Conservation (phyloP, 2,888 invertebrate species). For the Ophion ventricosus region DNA sequence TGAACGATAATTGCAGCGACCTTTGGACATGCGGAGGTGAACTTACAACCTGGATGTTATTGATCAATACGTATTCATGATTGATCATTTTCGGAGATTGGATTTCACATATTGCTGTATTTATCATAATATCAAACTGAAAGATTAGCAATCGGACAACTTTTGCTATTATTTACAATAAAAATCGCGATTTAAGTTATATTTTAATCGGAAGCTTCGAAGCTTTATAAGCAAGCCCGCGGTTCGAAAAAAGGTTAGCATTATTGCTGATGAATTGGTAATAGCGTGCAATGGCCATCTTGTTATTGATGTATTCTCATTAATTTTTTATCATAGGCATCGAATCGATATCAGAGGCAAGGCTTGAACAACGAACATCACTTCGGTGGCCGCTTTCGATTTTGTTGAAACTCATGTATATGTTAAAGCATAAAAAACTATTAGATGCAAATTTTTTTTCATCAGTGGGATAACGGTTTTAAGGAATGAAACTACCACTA, state of each 20-base stretch:
- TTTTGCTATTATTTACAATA: background rate
- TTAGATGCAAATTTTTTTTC: too few relatives aligned
- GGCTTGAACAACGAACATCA: background rate
- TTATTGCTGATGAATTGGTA: background rate
- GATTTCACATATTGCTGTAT: background rate
- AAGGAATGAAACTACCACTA: too few relatives aligned
- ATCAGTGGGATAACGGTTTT: too few relatives aligned
- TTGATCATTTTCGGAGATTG: background rate
- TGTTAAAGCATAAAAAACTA: too few relatives aligned
- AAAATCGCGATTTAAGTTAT: background rate
- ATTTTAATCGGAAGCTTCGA: background rate
- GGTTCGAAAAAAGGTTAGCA: background rate
- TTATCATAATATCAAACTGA: background rate
- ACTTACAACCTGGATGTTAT: slow-evolving; percentile 3
- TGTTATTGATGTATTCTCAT: background rate
- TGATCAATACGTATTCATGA: background rate
- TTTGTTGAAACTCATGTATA: too few relatives aligned
- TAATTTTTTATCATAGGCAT: background rate
- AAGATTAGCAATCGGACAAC: background rate
- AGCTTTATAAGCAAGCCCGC: background rate
- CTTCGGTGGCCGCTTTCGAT: too few relatives aligned
- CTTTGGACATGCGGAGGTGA: slow-evolving; percentile 19
- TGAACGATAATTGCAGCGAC: background rate
- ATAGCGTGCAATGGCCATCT: background rate
- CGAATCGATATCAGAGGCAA: background rate